These are phyloP conservation scores for Athetis lepigone DNA, from an alignment of 2,888 invertebrate species.

Conservation along the genomic window DNA sequence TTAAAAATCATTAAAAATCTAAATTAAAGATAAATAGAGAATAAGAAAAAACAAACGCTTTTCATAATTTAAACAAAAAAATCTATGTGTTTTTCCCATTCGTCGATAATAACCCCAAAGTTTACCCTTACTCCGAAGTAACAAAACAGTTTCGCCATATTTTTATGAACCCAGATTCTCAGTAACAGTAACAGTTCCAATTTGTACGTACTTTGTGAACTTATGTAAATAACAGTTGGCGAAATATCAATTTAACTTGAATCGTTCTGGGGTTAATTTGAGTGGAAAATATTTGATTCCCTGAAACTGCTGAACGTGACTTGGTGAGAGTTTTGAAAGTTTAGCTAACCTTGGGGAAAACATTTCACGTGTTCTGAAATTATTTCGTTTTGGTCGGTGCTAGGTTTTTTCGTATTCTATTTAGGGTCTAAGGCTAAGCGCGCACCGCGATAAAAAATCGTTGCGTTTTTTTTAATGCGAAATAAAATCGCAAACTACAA, in stretches of 20 bases:
- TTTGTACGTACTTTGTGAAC: conserved; percentile 11
- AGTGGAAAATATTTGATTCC: conserved; percentile 24
- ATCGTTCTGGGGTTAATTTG: conserved; percentile 16
- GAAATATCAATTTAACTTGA: conserved; percentile 52
- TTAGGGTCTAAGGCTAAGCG: no score
- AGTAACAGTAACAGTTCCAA: not conserved
- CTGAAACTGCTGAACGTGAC: conserved; percentile 25
- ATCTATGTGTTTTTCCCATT: not conserved
- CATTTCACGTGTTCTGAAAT: not conserved
- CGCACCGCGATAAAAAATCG: no score
- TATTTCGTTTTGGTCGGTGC: no score
- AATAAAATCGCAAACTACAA: no score
- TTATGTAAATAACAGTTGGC: conserved; percentile 35
- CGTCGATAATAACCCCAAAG: not conserved
- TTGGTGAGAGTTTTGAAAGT: conserved; percentile 10
- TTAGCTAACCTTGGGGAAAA: not conserved
- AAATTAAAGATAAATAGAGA: no score
- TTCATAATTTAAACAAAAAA: not conserved
- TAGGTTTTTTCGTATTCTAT: no score
- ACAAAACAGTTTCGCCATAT: conserved; percentile 9
- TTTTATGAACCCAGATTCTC: conserved; percentile 23
- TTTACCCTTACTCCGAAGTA: conserved; percentile 2
- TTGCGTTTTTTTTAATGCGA: no score
- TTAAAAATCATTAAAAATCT: no score
- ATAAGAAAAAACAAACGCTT: no score